Conservation (phyloP, 35 echinoderm and acorn worm species). For the Hemicentrotus pulcherrimus region DNA sequence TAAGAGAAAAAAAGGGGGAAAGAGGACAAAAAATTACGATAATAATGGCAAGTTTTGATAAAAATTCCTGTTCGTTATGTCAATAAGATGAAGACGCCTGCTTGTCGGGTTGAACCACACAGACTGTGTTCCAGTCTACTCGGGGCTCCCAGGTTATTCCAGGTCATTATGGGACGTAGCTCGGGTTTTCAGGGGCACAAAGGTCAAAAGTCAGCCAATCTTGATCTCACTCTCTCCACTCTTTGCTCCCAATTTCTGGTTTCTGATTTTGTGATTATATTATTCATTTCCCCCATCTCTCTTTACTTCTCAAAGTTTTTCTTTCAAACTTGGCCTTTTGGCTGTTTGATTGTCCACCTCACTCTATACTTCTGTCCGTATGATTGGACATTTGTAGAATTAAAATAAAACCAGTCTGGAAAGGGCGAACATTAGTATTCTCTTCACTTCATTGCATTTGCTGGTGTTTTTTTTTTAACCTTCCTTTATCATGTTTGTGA, state of each 20-base stretch:
- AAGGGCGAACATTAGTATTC: not conserved
- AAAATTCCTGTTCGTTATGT: constrained; percentile 46
- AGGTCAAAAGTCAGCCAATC: constrained; percentile 21
- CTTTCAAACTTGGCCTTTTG: not conserved
- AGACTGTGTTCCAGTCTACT: not conserved
- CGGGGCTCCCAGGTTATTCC: constrained; percentile 1
- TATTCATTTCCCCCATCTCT: not conserved
- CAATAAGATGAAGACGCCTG: constrained; percentile 31
- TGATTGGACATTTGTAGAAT: too few species aligned
- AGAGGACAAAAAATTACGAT: constrained; percentile 22
- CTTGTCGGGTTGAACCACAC: not conserved
- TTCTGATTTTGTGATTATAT: not conserved
- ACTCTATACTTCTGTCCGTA: too few species aligned
- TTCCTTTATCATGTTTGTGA: not conserved
- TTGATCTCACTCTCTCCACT: not conserved
- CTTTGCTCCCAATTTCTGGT: not conserved
- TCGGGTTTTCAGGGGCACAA: not conserved
- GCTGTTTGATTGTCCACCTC: too few species aligned
- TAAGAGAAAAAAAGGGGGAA: not conserved
- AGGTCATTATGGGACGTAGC: not conserved
- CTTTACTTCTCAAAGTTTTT: not conserved
- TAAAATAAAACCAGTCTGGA: not conserved
- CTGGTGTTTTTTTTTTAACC: not conserved
- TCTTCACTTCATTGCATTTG: not conserved
- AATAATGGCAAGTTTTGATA: constrained; percentile 41